Base-by-base conservation (phyloP, 92 coral and sea anemone genomes). In the Anthopleura xanthogrammica region DNA sequence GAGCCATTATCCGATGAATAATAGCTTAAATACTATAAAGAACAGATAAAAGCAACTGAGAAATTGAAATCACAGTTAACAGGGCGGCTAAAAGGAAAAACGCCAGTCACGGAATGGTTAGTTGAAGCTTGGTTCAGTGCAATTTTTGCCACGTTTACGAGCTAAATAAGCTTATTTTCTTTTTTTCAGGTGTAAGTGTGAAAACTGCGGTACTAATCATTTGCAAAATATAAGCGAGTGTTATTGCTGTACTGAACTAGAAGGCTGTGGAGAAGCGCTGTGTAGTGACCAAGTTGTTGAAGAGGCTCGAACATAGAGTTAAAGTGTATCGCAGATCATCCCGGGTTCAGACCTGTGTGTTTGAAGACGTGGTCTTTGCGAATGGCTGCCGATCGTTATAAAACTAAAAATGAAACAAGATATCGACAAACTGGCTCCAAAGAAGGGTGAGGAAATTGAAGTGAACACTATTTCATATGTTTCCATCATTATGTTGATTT, bases 281-380 rank as follows among this genome's bases (percentile, higher is more conserved):
- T 78, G 56, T 14, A 89, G 90, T 42, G 92, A 89, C 36, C 82
- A 86, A 72, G 90, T 84, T 13, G 71, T n/a, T 57, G 88, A 87
- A 86, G 93, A 86, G 17, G 75, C 79, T 41, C 60, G 58, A 54
- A 52, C 73, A n/a, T 16, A 80, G 60, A 29, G 66, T 77, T 17
- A 50, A 41, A 55, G 40, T 90, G 93, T 41, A 72, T 90, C 52
- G 86, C 90, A 19, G 80, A 77, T 36, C 93, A 90, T 66, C 93
- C 93, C 29, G 90, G 93, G 43, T 90, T 90, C 82, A 42, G 83
- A 36, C 83, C 88, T 20, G 88, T 87, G 41, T 90, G 93, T 84
- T 79, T 86, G 22, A 83, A 90, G 65, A 87, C 79, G 77, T 90
- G 93, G 93, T 75, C 24, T 83, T 56, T 72, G 73, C 72, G 82